phyloP scores from a whole-genome alignment of 2,113 vertebrate species.

The Oncorhynchus masou region DNA sequence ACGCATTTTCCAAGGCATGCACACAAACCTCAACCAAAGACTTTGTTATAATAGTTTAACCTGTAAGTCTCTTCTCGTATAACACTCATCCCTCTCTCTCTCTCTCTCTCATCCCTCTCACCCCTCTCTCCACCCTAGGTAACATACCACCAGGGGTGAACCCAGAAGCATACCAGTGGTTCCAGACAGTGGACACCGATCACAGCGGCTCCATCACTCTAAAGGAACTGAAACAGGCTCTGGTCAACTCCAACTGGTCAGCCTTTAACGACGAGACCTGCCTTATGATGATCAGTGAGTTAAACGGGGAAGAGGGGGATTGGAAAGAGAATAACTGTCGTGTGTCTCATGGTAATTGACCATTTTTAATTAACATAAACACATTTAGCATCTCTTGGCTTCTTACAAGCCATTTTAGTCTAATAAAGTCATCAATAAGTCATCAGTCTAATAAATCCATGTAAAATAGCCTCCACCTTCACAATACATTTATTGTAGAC shows the following conservation, averaged over 20 bases:
- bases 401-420: too few species aligned
- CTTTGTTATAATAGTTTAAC: conserved; percentile 74
- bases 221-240: conserved; percentile 91
- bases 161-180: conserved; percentile 90
- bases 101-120: too few species aligned
- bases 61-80: too few species aligned
- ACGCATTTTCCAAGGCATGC: too few species aligned
- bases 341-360: too few species aligned
- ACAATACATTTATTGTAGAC: too few species aligned
- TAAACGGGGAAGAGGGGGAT: neutral
- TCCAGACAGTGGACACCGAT: conserved; percentile 85
- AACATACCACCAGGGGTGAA: conserved; percentile 80
- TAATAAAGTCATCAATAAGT: too few species aligned
- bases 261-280: conserved; percentile 92
- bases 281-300: conserved; percentile 95
- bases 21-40: too few species aligned
- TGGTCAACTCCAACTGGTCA: conserved; percentile 94
- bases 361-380: too few species aligned
- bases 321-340: neutral
- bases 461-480: too few species aligned
- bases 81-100: conserved; percentile 31
- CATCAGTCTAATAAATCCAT: too few species aligned
- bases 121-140: conserved; percentile 70
- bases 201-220: conserved; percentile 86
- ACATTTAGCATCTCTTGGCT: too few species aligned